These are phyloP conservation scores for Pantherophis alleghaniensis DNA, from an alignment of 2,797 vertebrate genomes.

Conservation along the genomic window DNA sequence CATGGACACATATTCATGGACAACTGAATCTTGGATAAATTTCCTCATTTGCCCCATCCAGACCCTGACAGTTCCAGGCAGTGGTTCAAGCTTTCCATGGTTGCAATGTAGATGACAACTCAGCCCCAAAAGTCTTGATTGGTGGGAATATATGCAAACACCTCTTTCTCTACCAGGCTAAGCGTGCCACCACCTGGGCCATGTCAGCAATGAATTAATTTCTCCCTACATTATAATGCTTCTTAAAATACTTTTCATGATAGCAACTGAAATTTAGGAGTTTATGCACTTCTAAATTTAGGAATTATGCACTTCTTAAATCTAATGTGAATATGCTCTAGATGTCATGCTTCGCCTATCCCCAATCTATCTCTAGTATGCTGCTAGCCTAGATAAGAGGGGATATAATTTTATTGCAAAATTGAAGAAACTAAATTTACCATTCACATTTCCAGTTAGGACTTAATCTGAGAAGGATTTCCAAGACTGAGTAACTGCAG, in stretches of 20 bases:
- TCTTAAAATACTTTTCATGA: constrained; percentile 9
- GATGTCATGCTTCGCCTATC: constrained; percentile 1
- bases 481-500: background rate
- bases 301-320: background rate
- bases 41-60: background rate
- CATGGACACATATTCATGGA: no score
- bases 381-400: background rate
- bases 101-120: background rate
- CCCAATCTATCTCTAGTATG: constrained; percentile 1
- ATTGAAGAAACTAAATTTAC: constrained; percentile 2
- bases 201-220: background rate
- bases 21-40: background rate
- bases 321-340: constrained; percentile 1
- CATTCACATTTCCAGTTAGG: background rate
- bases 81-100: background rate
- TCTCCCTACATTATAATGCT: background rate
- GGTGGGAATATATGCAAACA: background rate
- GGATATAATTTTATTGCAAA: constrained; percentile 5
- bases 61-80: background rate
- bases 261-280: background rate
- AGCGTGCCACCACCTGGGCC: constrained; percentile 4
- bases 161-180: background rate
- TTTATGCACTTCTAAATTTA: background rate
- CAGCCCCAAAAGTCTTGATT: background rate
- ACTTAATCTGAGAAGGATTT: constrained; percentile 9